phyloP scores from a whole-genome alignment of 2,888 invertebrate genomes.

The Chouioia cunea region DNA sequence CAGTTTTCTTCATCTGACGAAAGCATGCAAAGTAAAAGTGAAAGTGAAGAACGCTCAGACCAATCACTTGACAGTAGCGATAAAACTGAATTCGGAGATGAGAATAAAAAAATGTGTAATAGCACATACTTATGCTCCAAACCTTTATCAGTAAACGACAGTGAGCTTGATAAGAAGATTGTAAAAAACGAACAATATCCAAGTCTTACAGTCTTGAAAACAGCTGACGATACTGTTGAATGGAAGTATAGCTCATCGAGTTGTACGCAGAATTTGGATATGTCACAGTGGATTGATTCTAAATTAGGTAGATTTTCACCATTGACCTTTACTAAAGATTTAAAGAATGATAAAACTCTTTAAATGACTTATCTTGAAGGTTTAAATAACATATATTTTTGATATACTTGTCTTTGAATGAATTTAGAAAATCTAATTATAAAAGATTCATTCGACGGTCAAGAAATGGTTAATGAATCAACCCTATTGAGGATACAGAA shows the following conservation, averaged over 20 bases:
- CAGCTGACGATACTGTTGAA: not conserved
- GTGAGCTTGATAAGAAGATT: not conserved
- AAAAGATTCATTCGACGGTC: not conserved
- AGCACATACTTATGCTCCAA: conserved; percentile 17
- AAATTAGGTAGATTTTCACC: conserved; percentile 25
- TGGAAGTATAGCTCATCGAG: not conserved
- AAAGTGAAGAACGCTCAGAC: not conserved
- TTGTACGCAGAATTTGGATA: conserved; percentile 18
- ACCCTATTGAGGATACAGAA: conserved; percentile 53
- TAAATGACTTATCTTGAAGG: too few species aligned
- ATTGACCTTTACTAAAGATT: too few species aligned
- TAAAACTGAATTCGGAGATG: conserved; percentile 13
- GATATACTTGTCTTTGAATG: not conserved
- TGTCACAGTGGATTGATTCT: not conserved
- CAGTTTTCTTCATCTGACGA: conserved; percentile 22
- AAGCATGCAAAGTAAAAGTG: conserved; percentile 19
- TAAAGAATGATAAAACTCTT: too few species aligned
- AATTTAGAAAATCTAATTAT: conserved; percentile 14
- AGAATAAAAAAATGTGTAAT: conserved; percentile 3
- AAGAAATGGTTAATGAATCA: conserved; percentile 23
- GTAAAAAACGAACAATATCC: not conserved
- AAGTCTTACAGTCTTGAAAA: not conserved
- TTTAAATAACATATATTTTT: too few species aligned
- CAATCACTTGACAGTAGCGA: conserved; percentile 7
- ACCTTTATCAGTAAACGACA: not conserved